Evolutionary conservation across 2,797 vertebrate genomes (phyloP).

Genomic region (Chaetophractus vellerosus): DNA sequence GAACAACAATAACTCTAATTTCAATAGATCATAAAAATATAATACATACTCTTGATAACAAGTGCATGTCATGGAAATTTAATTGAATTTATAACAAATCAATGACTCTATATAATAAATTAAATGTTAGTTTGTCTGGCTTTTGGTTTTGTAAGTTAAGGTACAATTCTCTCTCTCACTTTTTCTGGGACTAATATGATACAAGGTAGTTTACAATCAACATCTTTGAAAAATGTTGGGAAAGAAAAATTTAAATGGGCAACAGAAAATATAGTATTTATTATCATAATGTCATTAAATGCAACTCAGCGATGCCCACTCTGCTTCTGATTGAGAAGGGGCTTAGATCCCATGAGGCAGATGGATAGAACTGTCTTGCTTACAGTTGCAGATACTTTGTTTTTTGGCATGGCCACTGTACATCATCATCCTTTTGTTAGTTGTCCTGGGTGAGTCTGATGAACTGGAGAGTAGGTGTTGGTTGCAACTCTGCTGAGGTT

Average conservation of each 20-base stretch:
- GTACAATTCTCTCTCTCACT: background rate
- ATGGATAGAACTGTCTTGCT: too few relatives aligned
- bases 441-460: too few relatives aligned
- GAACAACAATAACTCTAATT: background rate
- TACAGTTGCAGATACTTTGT: too few relatives aligned
- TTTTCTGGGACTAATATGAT: conserved; percentile 22
- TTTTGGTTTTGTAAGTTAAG: background rate
- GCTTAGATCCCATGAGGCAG: too few relatives aligned
- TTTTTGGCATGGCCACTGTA: too few relatives aligned
- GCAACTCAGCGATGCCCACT: background rate
- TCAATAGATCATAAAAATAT: conserved; percentile 48
- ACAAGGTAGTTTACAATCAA: background rate
- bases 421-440: too few relatives aligned
- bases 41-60: background rate
- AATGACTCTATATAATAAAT: background rate
- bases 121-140: background rate
- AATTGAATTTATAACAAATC: conserved; percentile 32
- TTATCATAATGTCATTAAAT: background rate
- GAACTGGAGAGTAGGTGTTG: too few relatives aligned
- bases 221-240: background rate
- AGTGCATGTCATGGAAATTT: background rate
- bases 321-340: too few relatives aligned
- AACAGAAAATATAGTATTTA: background rate
- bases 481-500: too few relatives aligned
- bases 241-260: background rate